Conservation (phyloP, 2,797 vertebrate genomes). For the Hemitrygon akajei region DNA sequence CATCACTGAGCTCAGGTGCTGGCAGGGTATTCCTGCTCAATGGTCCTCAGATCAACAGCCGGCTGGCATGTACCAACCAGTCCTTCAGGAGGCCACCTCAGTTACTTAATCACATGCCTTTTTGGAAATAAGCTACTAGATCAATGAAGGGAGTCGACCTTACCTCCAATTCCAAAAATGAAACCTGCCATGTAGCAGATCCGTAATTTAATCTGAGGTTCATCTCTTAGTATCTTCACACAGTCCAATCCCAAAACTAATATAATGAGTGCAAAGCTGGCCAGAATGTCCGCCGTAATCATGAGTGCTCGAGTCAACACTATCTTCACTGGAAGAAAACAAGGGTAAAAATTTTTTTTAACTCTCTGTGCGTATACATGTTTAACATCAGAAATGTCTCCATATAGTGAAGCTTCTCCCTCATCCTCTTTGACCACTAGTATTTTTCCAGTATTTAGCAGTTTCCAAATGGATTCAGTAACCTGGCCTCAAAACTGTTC, state of each 20-base stretch:
- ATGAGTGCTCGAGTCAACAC: slow-evolving; percentile 55
- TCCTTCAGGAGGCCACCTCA: background rate
- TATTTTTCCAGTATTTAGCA: background rate
- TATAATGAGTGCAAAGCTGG: slow-evolving; percentile 48
- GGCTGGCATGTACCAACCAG: background rate
- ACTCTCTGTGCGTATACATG: background rate
- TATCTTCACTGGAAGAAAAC: slow-evolving; percentile 50
- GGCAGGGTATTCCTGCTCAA: background rate
- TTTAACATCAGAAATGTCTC: background rate
- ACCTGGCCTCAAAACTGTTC: background rate
- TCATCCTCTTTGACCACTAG: background rate
- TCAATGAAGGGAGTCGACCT: background rate
- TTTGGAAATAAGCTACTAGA: background rate
- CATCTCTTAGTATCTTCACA: slow-evolving; percentile 52
- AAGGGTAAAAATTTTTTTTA: background rate
- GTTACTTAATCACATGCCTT: background rate
- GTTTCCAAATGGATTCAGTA: background rate
- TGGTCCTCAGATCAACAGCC: background rate
- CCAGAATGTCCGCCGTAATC: slow-evolving; percentile 54
- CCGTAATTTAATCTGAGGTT: slow-evolving; percentile 49
- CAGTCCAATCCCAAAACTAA: slow-evolving; percentile 53
- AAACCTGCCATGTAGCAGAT: slow-evolving; percentile 51
- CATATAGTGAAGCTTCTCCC: no score
- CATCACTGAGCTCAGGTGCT: background rate
- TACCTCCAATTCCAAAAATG: slow-evolving; percentile 50